Base-by-base conservation (phyloP, 2,797 vertebrate genomes). In the Enteromius viviparus region DNA sequence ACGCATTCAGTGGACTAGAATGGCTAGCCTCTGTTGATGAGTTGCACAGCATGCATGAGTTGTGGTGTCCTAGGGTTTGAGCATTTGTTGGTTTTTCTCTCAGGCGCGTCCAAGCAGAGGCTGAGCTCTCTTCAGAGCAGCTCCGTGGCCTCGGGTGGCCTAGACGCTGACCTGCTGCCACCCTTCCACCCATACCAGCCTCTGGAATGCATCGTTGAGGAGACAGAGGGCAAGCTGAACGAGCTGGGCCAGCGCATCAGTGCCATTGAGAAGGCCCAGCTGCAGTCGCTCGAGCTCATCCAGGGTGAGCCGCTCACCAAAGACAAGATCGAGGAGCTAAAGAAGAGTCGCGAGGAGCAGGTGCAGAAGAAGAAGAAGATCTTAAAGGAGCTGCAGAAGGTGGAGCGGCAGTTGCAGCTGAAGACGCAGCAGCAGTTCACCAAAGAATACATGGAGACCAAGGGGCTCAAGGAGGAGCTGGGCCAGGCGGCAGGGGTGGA, bases 301-400 rank as follows among this genome's bases (percentile, higher is more conserved):
- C 96, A 97, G 94, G 96, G 96, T 88, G 96, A 97, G 93, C 95
- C 95, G 87, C 94, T 97, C 93, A 97, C 96, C 95, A 96, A 96
- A 93, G 96, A 97, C 94, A 96, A 96, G 90, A 97, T 97, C 88
- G 96, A 97, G 94, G 96, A 97, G 93, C 92, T 97, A 88, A 97
- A 96, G 94, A 96, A 96, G 93, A 97, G 96, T 92, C 94, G 96
- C 88, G 96, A 97, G 94, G 96, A 97, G 89, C 98, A 99, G 97
- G 97, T 99, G 88, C 98, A 99, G 95, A 99, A 99, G 95, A 99
- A 99, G 94, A 99, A 99, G 95, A 99, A 98, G 95, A 99, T 99
- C 93, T 93, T 99, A 91, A 99, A 99, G 94, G 98, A 99, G 93
- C 95, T 99, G 89, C 98, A 99, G 94, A 99, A 99, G 93, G 98